Percentiles rank a stretch among this genome's conserved stretches.
Conservation (phyloP, 2,888 invertebrate species). For the Acleris sparsana region DNA sequence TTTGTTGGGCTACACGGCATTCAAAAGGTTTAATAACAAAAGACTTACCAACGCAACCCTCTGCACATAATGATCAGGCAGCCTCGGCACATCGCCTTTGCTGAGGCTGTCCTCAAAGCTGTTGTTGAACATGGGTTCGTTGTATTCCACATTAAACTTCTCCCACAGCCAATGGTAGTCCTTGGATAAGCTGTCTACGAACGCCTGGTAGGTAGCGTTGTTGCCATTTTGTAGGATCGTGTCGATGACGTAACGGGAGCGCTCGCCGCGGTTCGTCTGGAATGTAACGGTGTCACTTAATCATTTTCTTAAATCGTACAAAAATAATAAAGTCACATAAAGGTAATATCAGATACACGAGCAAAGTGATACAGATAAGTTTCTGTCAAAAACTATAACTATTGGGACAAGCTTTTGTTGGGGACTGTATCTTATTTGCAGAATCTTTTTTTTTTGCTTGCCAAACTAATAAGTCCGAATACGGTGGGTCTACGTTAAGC, state of each 20-base stretch:
- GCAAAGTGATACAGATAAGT: too few relatives aligned
- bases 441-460: too few relatives aligned
- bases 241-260: conserved; percentile 67
- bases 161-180: conserved; percentile 84
- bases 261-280: conserved; percentile 67
- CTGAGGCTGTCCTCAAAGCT: conserved; percentile 79
- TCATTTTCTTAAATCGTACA: too few relatives aligned
- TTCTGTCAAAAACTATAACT: too few relatives aligned
- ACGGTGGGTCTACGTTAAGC: too few relatives aligned
- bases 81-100: conserved; percentile 82
- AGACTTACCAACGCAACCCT: conserved; percentile 75
- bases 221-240: conserved; percentile 66
- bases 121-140: conserved; percentile 62
- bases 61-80: conserved; percentile 81
- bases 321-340: too few relatives aligned
- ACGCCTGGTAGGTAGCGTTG: conserved; percentile 77
- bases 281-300: conserved; percentile 41
- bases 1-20: background rate
- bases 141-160: conserved; percentile 67
- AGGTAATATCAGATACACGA: too few relatives aligned
- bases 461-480: too few relatives aligned
- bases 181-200: conserved; percentile 80
- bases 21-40: background rate
- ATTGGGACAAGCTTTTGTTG: too few relatives aligned
- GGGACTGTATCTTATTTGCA: too few relatives aligned